Evolutionary conservation across 2,888 invertebrate genomes (phyloP).

Genomic region (Callyntrura sp.): DNA sequence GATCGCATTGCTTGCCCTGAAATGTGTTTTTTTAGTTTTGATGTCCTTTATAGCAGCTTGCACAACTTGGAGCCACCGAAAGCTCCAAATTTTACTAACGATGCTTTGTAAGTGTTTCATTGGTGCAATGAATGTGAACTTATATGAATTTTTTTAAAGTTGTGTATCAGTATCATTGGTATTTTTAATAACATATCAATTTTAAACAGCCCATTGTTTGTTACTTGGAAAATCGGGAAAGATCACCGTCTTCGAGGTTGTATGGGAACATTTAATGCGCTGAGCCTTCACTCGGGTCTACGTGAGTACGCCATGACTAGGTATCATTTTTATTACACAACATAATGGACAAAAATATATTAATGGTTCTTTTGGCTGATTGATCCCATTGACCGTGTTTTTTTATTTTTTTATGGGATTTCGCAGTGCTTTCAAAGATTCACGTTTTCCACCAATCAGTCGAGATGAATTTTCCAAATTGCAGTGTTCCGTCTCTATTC

Average conservation of each 20-base stretch:
- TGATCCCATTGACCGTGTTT: neutral
- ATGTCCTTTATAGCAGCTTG: slow-evolving; percentile 97
- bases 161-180: no score
- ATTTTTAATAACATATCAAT: slow-evolving; percentile 60
- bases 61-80: slow-evolving; percentile 97
- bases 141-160: no score
- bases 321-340: slow-evolving; percentile 85
- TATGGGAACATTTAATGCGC: slow-evolving; percentile 99
- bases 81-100: slow-evolving; percentile 96
- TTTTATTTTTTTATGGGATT: neutral
- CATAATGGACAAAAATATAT: neutral
- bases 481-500: slow-evolving; percentile 97
- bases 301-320: slow-evolving; percentile 98
- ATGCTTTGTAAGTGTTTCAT: slow-evolving; percentile 95
- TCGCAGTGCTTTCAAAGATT: slow-evolving; percentile 97
- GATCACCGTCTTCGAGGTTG: slow-evolving; percentile 98
- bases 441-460: slow-evolving; percentile 97
- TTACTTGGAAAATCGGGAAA: slow-evolving; percentile 99
- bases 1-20: slow-evolving; percentile 92
- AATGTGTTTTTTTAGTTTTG: slow-evolving; percentile 99
- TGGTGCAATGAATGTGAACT: neutral
- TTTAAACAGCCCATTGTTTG: slow-evolving; percentile 95
- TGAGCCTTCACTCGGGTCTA: slow-evolving; percentile 97
- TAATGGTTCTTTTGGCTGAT: slow-evolving; percentile 15
- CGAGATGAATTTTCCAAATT: slow-evolving; percentile 97